A percentile compares a stretch with the other conserved stretches of the same genome.
Conservation (phyloP, 2,888 invertebrate species). For the Scaptomyza tumidula region DNA sequence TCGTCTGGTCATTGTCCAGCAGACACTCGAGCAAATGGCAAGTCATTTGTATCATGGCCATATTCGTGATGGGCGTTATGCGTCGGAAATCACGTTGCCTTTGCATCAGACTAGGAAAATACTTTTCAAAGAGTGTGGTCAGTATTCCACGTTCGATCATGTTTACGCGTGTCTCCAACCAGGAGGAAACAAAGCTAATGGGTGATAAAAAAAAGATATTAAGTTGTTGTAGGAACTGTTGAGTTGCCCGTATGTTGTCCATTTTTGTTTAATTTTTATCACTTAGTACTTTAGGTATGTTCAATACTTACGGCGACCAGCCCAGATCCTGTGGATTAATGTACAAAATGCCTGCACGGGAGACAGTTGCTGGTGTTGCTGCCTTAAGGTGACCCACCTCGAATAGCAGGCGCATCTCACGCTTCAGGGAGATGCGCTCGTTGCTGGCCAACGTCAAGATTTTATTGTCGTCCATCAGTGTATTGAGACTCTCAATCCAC, state of each 20-base stretch:
- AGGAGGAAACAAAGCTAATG: conserved; percentile 92
- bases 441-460: conserved; percentile 97
- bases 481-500: conserved; percentile 98
- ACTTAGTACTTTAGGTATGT: too few species aligned
- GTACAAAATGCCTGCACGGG: conserved; percentile 96
- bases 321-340: conserved; percentile 97
- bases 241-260: too few species aligned
- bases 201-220: background rate
- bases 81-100: conserved; percentile 92
- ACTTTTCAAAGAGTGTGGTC: conserved; percentile 96
- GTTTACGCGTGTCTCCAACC: conserved; percentile 92
- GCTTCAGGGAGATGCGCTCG: conserved; percentile 95
- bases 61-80: conserved; percentile 95
- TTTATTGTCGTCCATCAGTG: conserved; percentile 99
- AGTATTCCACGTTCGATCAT: conserved; percentile 92
- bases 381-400: conserved; percentile 96
- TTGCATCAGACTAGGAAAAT: conserved; percentile 94
- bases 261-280: too few species aligned
- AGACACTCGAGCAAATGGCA: conserved; percentile 95
- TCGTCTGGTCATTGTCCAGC: conserved; percentile 83
- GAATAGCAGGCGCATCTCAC: conserved; percentile 95
- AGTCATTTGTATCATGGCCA: conserved; percentile 95
- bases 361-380: conserved; percentile 98
- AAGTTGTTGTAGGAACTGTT: too few species aligned
- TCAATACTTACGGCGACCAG: conserved; percentile 92